Conservation (phyloP, 2,113 vertebrate genomes). For the Martes martes region DNA sequence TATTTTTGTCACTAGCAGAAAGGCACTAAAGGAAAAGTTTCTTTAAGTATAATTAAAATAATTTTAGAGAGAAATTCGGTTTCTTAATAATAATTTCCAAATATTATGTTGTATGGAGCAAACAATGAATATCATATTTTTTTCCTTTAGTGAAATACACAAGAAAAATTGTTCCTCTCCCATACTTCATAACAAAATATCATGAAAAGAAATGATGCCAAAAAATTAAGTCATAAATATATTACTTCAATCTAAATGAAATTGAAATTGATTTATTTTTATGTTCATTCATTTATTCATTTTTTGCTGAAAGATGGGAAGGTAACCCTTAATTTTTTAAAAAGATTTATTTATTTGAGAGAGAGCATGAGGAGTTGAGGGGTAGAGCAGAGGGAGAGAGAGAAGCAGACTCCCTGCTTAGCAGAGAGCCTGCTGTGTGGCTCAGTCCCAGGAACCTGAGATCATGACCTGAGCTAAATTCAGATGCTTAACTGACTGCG, state of each 20-base stretch:
- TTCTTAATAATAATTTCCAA: neutral
- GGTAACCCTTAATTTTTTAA: neutral
- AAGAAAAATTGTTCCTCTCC: neutral
- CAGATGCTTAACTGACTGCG: neutral
- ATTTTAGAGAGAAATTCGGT: neutral
- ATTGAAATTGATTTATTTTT: neutral
- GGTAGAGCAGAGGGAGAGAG: no score
- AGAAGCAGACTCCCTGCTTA: neutral
- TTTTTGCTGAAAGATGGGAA: neutral
- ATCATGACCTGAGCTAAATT: neutral
- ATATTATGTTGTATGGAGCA: neutral
- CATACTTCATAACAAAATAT: neutral
- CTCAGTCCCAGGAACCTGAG: neutral
- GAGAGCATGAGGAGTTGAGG: no score
- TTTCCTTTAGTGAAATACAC: neutral
- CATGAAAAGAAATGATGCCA: neutral
- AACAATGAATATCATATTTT: neutral
- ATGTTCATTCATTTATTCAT: neutral
- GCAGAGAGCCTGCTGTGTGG: neutral
- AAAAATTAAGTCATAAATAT: neutral
- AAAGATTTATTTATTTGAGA: neutral
- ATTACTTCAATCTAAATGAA: neutral
- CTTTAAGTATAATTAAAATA: neutral
- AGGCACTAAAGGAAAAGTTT: neutral
- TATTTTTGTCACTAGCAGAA: neutral